Percentiles rank a stretch among this genome's conserved stretches.
Conservation (phyloP, 2,888 invertebrate genomes). For the Diaperis boleti region DNA sequence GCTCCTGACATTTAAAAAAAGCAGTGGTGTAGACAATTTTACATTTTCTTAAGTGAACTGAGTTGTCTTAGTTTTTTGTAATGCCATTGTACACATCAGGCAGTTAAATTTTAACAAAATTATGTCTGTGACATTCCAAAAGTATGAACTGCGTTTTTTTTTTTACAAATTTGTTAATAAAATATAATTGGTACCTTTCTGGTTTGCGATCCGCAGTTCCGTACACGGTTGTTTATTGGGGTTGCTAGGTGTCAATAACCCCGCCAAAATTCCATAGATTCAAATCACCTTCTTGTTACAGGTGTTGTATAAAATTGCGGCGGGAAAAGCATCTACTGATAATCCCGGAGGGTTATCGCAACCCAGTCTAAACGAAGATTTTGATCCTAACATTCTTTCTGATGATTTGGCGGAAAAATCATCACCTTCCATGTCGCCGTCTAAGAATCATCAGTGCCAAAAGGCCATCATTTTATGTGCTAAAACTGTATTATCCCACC, state of each 20-base stretch:
- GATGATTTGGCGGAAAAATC: constrained; percentile 75
- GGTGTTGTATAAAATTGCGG: constrained; percentile 74
- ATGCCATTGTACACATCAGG: too few species aligned
- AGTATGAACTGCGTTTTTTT: too few species aligned
- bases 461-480: constrained; percentile 72
- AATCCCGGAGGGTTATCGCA: constrained; percentile 67
- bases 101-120: too few species aligned
- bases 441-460: constrained; percentile 67
- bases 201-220: not conserved
- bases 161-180: too few species aligned
- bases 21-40: too few species aligned
- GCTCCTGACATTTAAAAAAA: too few species aligned
- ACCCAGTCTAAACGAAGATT: constrained; percentile 74
- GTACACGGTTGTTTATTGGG: not conserved
- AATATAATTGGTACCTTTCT: too few species aligned
- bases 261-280: constrained; percentile 17
- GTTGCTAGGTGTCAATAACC: constrained; percentile 4
- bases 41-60: too few species aligned
- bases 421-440: constrained; percentile 67
- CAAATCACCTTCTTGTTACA: constrained; percentile 53
- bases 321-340: constrained; percentile 69
- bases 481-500: constrained; percentile 79
- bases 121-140: too few species aligned
- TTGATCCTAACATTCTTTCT: constrained; percentile 78
- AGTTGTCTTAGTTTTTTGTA: too few species aligned